phyloP scores from a whole-genome alignment of 2,797 vertebrate genomes.

The Neopelma chrysocephalum region DNA sequence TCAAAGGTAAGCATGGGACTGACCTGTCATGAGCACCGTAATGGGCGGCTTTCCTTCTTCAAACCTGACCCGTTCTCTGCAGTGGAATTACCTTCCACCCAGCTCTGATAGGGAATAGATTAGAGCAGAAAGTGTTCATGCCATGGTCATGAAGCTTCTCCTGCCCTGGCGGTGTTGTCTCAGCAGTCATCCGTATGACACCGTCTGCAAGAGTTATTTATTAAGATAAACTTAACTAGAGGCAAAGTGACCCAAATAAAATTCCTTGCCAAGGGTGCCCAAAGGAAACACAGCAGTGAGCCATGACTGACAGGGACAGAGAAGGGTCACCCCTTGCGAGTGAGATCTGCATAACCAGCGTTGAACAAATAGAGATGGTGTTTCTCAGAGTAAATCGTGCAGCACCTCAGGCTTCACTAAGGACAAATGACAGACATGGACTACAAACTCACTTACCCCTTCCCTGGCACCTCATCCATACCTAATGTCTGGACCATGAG shows the following conservation, averaged over 20 bases:
- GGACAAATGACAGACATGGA: not conserved
- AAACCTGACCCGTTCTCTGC: not conserved
- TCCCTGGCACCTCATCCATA: not conserved
- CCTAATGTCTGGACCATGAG: not conserved
- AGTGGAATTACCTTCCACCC: not conserved
- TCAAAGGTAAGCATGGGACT: conserved; percentile 76
- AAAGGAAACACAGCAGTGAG: not conserved
- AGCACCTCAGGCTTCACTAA: not conserved
- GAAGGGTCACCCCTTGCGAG: not conserved
- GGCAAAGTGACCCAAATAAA: not conserved
- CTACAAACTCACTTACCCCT: not conserved
- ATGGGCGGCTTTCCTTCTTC: not conserved
- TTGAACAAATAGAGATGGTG: not conserved
- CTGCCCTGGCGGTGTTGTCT: not conserved
- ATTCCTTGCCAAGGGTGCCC: not conserved
- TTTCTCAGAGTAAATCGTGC: not conserved
- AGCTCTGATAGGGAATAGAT: not conserved
- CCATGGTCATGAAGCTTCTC: not conserved
- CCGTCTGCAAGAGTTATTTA: not conserved
- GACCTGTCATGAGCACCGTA: accelerated
- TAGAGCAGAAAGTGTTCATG: not conserved
- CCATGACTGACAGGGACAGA: not conserved
- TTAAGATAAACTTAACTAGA: not conserved
- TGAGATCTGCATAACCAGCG: not conserved
- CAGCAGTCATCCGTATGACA: not conserved